These are phyloP conservation scores for Hoplostethus mediterraneus DNA, from an alignment of 2,797 vertebrate species.

Conservation along the genomic window DNA sequence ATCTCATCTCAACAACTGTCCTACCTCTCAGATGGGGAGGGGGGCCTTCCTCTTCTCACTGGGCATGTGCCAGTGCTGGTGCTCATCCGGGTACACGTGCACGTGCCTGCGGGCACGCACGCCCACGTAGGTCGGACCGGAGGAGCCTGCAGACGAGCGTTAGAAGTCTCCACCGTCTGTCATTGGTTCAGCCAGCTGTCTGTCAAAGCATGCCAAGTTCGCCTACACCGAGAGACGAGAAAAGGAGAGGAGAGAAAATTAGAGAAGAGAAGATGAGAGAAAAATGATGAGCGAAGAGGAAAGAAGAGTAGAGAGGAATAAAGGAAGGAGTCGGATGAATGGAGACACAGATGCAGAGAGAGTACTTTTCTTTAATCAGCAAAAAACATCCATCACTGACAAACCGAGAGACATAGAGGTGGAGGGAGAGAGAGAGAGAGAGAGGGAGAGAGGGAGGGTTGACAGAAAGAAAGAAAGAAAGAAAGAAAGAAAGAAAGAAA, in stretches of 20 bases:
- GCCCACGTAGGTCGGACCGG: background rate
- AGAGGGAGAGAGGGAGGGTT: background rate
- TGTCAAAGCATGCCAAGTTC: constrained; percentile 23
- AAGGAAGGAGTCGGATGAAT: background rate
- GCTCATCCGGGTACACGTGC: constrained; percentile 42
- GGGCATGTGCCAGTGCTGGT: constrained; percentile 3
- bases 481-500: too few species aligned
- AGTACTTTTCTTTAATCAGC: background rate
- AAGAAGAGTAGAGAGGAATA: background rate
- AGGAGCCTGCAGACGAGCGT: background rate
- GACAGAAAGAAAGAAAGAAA: background rate
- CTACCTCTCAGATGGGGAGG: constrained; percentile 38
- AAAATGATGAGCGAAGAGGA: background rate
- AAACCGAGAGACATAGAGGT: constrained; percentile 5
- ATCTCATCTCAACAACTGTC: background rate
- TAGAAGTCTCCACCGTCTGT: constrained; percentile 8
- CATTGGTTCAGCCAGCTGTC: constrained; percentile 40
- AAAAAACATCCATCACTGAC: background rate
- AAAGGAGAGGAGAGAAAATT: background rate
- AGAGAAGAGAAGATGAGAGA: background rate
- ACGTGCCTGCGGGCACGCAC: background rate
- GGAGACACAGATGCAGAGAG: background rate
- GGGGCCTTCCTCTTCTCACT: constrained; percentile 37
- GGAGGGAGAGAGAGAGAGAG: background rate
- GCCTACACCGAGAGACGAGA: constrained; percentile 31